phyloP scores from a whole-genome alignment of 2,113 vertebrate species.

The Vireo altiloquus region DNA sequence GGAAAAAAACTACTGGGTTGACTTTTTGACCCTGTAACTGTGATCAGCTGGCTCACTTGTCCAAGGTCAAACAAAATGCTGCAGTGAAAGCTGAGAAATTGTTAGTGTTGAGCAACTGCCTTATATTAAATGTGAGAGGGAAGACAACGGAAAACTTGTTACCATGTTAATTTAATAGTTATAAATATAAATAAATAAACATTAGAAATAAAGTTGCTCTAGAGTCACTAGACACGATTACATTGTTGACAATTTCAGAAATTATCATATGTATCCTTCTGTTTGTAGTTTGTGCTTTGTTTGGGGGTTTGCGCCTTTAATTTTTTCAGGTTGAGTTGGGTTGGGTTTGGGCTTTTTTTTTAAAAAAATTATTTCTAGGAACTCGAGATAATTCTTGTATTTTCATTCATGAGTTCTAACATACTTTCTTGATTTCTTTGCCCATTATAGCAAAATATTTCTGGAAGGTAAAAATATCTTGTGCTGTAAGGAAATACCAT shows the following conservation, averaged over 20 bases:
- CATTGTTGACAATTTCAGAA: background rate
- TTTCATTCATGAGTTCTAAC: background rate
- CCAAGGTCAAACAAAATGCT: slow-evolving; percentile 45
- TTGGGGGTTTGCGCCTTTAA: background rate
- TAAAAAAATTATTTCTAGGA: background rate
- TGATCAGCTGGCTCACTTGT: slow-evolving; percentile 31
- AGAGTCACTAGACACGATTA: background rate
- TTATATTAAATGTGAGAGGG: background rate
- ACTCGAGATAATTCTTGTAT: background rate
- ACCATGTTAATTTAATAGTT: background rate
- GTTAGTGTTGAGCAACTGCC: background rate
- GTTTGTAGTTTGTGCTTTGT: background rate
- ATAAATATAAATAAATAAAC: background rate
- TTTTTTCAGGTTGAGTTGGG: background rate
- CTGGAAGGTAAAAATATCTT: background rate
- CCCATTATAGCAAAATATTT: background rate
- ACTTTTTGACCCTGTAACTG: slow-evolving; percentile 34
- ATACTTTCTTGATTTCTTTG: background rate
- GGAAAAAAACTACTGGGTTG: slow-evolving; percentile 23
- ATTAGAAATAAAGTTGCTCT: background rate
- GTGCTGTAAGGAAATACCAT: background rate
- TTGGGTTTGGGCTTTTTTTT: background rate
- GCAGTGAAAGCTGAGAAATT: slow-evolving; percentile 1
- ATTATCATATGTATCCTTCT: background rate
- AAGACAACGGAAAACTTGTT: background rate